Percentiles rank a stretch among this genome's conserved stretches.
Conservation (phyloP, 2,797 vertebrate species). For the Microchirus variegatus region DNA sequence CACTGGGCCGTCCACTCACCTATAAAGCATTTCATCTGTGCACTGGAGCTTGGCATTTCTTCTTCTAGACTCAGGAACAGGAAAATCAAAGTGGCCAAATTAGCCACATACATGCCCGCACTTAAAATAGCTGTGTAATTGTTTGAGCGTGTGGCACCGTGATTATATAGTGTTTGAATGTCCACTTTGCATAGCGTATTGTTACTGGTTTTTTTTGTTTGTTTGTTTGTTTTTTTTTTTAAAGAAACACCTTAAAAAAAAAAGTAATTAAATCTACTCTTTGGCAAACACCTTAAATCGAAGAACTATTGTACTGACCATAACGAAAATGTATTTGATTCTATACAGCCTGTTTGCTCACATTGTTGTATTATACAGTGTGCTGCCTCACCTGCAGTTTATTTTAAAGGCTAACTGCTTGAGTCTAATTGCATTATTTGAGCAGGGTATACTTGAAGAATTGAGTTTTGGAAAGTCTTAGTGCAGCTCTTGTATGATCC, state of each 20-base stretch:
- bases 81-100: conserved; percentile 69
- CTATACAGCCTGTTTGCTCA: conserved; percentile 18
- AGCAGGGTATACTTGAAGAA: conserved; percentile 34
- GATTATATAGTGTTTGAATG: conserved; percentile 49
- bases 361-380: conserved; percentile 16
- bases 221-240: too few relatives aligned
- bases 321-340: conserved; percentile 15
- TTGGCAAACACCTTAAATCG: not conserved
- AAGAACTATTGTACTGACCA: not conserved
- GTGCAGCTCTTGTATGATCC: conserved; percentile 53
- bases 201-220: conserved; percentile 23
- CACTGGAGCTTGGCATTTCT: conserved; percentile 58
- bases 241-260: not conserved
- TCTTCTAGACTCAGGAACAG: conserved; percentile 67
- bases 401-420: conserved; percentile 45
- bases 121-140: conserved; percentile 71
- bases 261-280: not conserved
- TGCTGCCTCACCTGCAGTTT: conserved; percentile 40
- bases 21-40: conserved; percentile 61
- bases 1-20: conserved; percentile 26
- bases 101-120: conserved; percentile 52
- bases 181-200: conserved; percentile 30
- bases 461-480: conserved; percentile 59
- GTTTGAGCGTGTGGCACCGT: conserved; percentile 59
- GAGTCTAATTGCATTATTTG: conserved; percentile 49